Evolutionary conservation across 2,888 invertebrate genomes (phyloP).

Genomic region (Lampropteryx suffumata): DNA sequence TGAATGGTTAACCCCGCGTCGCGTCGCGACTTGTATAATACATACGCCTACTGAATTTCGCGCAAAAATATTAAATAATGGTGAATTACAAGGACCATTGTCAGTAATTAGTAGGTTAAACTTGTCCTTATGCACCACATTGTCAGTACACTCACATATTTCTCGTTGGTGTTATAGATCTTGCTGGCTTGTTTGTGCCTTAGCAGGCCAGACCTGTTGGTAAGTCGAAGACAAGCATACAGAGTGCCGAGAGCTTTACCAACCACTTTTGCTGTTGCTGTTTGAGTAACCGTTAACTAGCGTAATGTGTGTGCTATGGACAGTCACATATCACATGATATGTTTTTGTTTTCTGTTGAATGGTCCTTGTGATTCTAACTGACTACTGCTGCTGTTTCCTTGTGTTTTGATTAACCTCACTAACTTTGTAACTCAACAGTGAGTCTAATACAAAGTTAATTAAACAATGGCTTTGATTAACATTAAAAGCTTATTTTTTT

Average conservation of each 20-base stretch:
- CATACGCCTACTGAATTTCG: constrained; percentile 68
- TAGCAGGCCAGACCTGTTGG: constrained; percentile 88
- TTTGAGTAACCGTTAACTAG: constrained; percentile 74
- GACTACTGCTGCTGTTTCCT: constrained; percentile 42
- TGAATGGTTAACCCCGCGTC: constrained; percentile 52
- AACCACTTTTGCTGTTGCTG: constrained; percentile 72
- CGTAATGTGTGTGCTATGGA: constrained; percentile 80
- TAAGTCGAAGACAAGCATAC: constrained; percentile 81
- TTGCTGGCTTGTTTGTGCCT: constrained; percentile 90
- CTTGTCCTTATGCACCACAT: constrained; percentile 76
- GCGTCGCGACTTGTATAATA: constrained; percentile 48
- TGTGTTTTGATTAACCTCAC: constrained; percentile 38
- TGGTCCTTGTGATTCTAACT: constrained; percentile 83
- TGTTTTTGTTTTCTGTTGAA: constrained; percentile 73
- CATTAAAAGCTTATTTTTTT: constrained; percentile 12
- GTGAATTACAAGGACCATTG: constrained; percentile 82
- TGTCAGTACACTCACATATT: constrained; percentile 71
- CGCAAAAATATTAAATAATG: constrained; percentile 75
- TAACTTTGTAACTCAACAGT: constrained; percentile 33
- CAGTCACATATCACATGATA: constrained; percentile 52
- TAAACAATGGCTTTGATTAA: constrained; percentile 9
- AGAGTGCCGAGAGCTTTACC: constrained; percentile 71
- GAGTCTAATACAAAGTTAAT: constrained; percentile 10
- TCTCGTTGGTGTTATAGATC: constrained; percentile 86
- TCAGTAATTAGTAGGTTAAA: constrained; percentile 60